A percentile compares a stretch with the other conserved stretches of the same genome.
phyloP scores from a whole-genome alignment of 2,888 invertebrate species.

The Gryllus longicercus region DNA sequence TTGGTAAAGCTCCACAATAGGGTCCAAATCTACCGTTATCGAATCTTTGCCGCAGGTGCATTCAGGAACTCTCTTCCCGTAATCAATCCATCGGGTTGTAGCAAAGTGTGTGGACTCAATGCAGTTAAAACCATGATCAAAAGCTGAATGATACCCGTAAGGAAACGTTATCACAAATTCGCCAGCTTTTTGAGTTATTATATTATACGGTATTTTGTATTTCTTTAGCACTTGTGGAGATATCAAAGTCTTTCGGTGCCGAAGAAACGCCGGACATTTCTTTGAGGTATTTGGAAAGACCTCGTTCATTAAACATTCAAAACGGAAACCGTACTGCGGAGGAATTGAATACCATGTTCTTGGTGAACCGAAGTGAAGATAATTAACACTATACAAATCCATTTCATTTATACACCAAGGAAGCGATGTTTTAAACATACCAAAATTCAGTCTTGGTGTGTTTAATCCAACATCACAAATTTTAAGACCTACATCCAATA shows the following conservation, averaged over 20 bases:
- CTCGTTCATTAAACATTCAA: constrained; percentile 89
- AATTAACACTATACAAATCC: constrained; percentile 99
- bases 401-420: constrained; percentile 99
- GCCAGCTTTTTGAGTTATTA: constrained; percentile 92
- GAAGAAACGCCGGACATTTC: constrained; percentile 84
- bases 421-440: constrained; percentile 99
- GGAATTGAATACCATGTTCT: constrained; percentile 96
- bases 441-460: constrained; percentile 97
- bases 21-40: constrained; percentile 98
- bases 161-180: constrained; percentile 99
- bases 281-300: constrained; percentile 84
- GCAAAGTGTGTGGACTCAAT: constrained; percentile 99
- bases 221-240: constrained; percentile 89
- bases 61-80: constrained; percentile 86
- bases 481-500: constrained; percentile 89
- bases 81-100: constrained; percentile 94
- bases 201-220: constrained; percentile 92
- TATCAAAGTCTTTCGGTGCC: constrained; percentile 98
- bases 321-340: constrained; percentile 87
- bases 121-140: constrained; percentile 98
- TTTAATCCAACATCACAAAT: constrained; percentile 98
- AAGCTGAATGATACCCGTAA: constrained; percentile 96
- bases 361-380: constrained; percentile 95
- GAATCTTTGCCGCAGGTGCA: constrained; percentile 88
- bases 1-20: constrained; percentile 90